These are phyloP conservation scores for Crioceris asparagi DNA, from an alignment of 2,888 invertebrate genomes.

Conservation along the genomic window DNA sequence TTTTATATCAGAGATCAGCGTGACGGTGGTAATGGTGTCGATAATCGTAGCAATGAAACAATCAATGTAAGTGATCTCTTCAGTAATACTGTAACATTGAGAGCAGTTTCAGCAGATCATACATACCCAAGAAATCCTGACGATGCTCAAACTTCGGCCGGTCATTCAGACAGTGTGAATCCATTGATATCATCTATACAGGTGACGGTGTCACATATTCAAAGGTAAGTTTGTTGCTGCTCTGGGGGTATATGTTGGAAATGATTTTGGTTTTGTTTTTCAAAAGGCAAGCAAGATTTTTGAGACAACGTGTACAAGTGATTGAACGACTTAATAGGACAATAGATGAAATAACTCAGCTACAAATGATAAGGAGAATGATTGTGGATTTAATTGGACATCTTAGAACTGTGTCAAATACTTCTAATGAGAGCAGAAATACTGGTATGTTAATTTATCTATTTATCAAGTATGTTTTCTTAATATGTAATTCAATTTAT, in stretches of 20 bases:
- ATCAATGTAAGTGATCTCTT: constrained; percentile 9
- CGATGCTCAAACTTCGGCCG: constrained; percentile 7
- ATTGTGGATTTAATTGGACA: constrained; percentile 53
- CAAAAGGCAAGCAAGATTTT: constrained; percentile 31
- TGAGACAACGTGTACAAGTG: constrained; percentile 32
- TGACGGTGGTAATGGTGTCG: constrained; percentile 11
- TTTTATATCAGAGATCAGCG: constrained; percentile 29
- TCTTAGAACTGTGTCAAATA: too few species aligned
- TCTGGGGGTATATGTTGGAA: too few species aligned
- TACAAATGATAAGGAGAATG: constrained; percentile 51
- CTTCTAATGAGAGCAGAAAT: too few species aligned
- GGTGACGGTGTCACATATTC: constrained; percentile 34
- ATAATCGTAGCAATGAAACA: constrained; percentile 6
- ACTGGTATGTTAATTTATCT: too few species aligned
- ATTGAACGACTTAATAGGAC: constrained; percentile 34
- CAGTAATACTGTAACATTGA: constrained; percentile 1
- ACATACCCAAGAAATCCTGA: constrained; percentile 31
- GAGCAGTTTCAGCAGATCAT: constrained; percentile 31
- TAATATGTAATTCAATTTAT: too few species aligned
- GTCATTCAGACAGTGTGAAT: constrained; percentile 19
- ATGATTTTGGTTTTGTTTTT: too few species aligned
- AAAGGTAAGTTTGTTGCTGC: too few species aligned
- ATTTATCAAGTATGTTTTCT: too few species aligned
- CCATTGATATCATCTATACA: constrained; percentile 34
- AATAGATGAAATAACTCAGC: constrained; percentile 37